Evolutionary conservation across 2,113 vertebrate species (phyloP).

Genomic region (Lamprotornis superbus): DNA sequence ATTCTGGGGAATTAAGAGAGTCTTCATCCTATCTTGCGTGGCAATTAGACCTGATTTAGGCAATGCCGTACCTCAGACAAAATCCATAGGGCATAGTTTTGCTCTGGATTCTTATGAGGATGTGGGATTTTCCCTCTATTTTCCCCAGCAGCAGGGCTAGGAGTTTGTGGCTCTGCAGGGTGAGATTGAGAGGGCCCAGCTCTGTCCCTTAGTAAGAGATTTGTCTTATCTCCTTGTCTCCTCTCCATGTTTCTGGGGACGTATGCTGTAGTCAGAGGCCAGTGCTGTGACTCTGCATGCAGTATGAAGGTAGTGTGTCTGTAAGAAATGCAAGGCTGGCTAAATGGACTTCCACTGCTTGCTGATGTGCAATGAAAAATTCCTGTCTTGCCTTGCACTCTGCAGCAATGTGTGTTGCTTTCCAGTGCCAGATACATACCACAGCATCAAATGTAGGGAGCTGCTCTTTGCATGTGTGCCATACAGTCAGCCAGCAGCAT

Average conservation of each 20-base stretch:
- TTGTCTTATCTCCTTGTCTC: neutral
- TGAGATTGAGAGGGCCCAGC: neutral
- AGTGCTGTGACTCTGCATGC: neutral
- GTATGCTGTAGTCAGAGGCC: neutral
- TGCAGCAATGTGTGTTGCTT: neutral
- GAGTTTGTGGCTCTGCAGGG: neutral
- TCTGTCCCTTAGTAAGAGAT: neutral
- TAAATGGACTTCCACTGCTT: neutral
- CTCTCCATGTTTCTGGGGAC: neutral
- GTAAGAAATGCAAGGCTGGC: neutral
- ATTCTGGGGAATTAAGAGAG: neutral
- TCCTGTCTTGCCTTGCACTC: neutral
- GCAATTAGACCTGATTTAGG: neutral
- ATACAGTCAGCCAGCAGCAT: fast-evolving
- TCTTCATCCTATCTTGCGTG: neutral
- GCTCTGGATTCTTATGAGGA: neutral
- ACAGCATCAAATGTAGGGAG: neutral
- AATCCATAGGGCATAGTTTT: neutral
- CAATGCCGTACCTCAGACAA: neutral
- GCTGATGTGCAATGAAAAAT: neutral
- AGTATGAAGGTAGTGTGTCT: neutral
- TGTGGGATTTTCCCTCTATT: neutral
- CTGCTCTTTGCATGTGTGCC: neutral
- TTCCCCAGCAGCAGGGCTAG: neutral
- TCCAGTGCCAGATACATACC: neutral